phyloP scores from a whole-genome alignment of 2,113 vertebrate species.

The Empidonax alnorum region DNA sequence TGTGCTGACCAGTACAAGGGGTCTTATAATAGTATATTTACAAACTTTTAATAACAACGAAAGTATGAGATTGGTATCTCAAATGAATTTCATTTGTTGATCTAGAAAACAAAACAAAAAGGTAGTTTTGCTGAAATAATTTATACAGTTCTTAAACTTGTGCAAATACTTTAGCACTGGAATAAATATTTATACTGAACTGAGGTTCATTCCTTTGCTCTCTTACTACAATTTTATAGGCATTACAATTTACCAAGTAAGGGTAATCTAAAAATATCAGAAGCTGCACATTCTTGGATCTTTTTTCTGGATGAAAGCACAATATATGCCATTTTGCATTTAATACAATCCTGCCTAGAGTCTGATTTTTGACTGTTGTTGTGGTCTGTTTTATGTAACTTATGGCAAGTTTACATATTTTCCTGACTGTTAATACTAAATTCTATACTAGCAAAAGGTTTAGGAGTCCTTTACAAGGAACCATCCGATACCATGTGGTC shows the following conservation, averaged over 20 bases:
- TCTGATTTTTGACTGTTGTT: constrained; percentile 51
- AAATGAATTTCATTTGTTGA: neutral
- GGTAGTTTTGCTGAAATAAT: neutral
- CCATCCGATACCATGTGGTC: constrained; percentile 45
- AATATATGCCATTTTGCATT: neutral
- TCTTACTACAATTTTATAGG: constrained; percentile 1
- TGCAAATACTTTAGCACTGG: neutral
- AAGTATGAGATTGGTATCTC: neutral
- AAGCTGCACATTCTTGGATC: neutral
- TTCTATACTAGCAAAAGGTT: constrained; percentile 63
- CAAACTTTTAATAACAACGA: neutral
- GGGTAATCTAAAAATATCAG: constrained; percentile 24
- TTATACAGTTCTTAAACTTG: neutral
- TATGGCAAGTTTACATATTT: constrained; percentile 80
- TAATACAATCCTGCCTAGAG: constrained; percentile 10
- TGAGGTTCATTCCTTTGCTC: neutral
- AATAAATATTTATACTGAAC: constrained; percentile 27
- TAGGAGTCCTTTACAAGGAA: constrained; percentile 55
- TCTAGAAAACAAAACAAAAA: neutral
- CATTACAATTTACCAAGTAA: neutral
- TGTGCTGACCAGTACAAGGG: neutral
- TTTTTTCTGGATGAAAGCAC: constrained; percentile 14
- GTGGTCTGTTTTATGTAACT: constrained; percentile 75
- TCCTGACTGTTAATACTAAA: constrained; percentile 64
- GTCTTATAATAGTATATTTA: neutral